Base-by-base conservation (phyloP, 2,113 vertebrate genomes). In the Brienomyrus longianalis region DNA sequence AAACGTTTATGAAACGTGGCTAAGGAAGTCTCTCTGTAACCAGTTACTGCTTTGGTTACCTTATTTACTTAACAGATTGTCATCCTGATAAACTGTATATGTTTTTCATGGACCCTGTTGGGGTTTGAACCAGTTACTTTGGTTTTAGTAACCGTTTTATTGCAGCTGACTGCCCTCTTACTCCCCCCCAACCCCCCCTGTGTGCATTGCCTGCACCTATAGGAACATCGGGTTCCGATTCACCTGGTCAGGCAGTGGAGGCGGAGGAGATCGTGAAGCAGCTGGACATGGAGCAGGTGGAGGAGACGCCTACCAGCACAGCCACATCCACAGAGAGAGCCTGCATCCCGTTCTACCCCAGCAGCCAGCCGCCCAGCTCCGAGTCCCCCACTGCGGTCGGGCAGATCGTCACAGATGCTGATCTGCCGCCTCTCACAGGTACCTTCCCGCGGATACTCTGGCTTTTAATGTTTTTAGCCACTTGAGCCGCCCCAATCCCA, bases 241-340 rank as follows among this genome's bases (percentile, higher is more conserved):
- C 98, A 5, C 97, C 98, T 3, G 98, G 97, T 88, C 98, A 99
- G 94, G 97, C 97, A 0, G 92, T 99, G 91, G 98, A 99, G 89
- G 98, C 98, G 0, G 98, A 99, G 93, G 98, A 99, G 91, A 98
- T 99, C 83, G 98, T 99, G 52, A 99, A 98, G 91, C 98, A 99
- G 93, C 96, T 99, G 91, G 98, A 99, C 88, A 97, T 99, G 94
- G 98, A 99, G 84, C 97, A 98, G 93, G 96, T 97, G 43, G 98
- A 97, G 52, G 98, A 98, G 94, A 97, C 96, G 1, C 97, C 97
- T 80, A 97, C 96, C 89, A 97, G 97, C 92, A 98, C 97, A 9
- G 96, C 96, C 15, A 96, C 97, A 0, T 97, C 97, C 8, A 94
- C 97, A 45, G 97, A 97, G 19, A 97, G 97, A 51, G 92, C 96